These are phyloP conservation scores for Isurus oxyrinchus DNA, from an alignment of 2,113 vertebrate species.

Conservation along the genomic window DNA sequence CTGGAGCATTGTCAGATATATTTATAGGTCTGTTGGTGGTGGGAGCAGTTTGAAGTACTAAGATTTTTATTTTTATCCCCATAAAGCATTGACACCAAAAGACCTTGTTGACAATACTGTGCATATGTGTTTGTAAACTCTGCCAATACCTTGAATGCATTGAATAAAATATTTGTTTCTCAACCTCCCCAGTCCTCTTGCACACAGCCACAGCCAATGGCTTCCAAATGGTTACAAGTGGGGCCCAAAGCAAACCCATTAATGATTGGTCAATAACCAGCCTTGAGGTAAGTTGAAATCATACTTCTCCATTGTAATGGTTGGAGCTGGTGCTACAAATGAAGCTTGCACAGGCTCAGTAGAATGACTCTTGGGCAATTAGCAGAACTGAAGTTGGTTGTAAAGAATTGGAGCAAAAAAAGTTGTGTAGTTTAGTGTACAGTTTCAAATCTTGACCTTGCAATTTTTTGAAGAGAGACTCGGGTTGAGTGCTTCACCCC, in stretches of 20 bases:
- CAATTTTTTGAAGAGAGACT: neutral
- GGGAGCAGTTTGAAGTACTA: neutral
- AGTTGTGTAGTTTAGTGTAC: neutral
- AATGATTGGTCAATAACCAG: constrained; percentile 96
- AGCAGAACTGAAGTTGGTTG: neutral
- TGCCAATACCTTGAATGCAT: neutral
- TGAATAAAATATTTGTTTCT: neutral
- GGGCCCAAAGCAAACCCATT: constrained; percentile 90
- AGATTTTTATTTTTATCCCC: neutral
- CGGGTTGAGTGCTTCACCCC: neutral
- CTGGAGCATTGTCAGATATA: neutral
- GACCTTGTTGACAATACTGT: neutral
- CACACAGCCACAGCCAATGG: constrained; percentile 94
- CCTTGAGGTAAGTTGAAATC: constrained; percentile 73
- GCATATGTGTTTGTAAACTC: neutral
- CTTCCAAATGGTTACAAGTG: constrained; percentile 98
- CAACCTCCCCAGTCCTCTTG: constrained; percentile 67
- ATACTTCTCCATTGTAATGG: too few relatives aligned
- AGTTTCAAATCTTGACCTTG: neutral
- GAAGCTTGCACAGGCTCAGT: neutral
- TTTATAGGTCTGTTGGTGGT: neutral
- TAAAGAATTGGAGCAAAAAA: neutral
- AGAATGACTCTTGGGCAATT: neutral
- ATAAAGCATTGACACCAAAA: neutral
- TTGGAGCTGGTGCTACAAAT: neutral